Evolutionary conservation across 1,140 invertebrate genomes (phyloP), one percentile per base, ranked within the genome.

Genomic region (Lasaia peninsularis): DNA sequence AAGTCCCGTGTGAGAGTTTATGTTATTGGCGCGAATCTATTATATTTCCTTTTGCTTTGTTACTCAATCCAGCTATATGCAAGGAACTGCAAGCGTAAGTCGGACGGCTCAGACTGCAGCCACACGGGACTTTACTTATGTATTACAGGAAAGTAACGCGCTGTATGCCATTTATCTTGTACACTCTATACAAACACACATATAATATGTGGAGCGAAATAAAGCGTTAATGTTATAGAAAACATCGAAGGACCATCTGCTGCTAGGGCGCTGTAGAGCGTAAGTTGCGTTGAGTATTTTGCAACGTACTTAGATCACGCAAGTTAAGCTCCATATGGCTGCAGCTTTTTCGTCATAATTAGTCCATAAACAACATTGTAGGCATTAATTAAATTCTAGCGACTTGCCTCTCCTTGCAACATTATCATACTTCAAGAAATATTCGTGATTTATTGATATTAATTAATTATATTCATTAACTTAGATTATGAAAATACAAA

Each of bases 31-130:
- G 67, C 65, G 67, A 70, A 60, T 67, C 65, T 61, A 62, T 73
- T 77, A 72, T 64, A 72, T 83, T 86, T 86, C 80, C 83, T 86
- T 88, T 88, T 88, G 86, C 86, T 88, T 86, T 88, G 83, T 88
- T 88, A 88, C 78, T 73, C 53, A 62, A 56, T 73, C 64, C 69
- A 71, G 73, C 68, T 65, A 70, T 63, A 78, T 78, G 77, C 83
- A 88, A 86, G 82, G 83, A 86, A 83, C 75, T 65, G 82, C 83
- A 88, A 88, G 86, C 77, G 73, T 71, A 55, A 66, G 65, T 65
- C 63, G 60, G 24, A 31, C 53, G 53, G 35, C 40, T 48, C 20
- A 48, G 9, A 48, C 40, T 48, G 37, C 37, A 57, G 56, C 44
- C 51, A 52, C 53, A 55, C 31, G 14, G 31, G n/a, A 20, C 24